Conservation (phyloP, 2,888 invertebrate species). For the Drosophila sordidula region DNA sequence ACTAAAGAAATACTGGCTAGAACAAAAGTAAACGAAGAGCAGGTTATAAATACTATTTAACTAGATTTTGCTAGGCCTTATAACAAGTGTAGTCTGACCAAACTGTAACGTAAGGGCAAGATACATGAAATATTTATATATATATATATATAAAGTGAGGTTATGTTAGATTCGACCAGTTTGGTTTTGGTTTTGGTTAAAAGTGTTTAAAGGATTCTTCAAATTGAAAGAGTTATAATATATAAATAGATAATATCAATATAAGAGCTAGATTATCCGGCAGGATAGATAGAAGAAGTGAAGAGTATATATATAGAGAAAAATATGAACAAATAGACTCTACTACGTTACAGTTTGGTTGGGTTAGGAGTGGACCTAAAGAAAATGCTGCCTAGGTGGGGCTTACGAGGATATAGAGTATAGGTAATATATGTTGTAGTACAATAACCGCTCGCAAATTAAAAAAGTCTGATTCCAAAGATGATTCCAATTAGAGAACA, state of each 20-base stretch:
- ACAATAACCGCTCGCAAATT: neutral
- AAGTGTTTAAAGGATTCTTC: neutral
- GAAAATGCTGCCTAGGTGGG: slow-evolving; percentile 30
- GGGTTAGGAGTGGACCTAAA: slow-evolving; percentile 26
- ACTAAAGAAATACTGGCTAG: slow-evolving; percentile 40
- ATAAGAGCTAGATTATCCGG: neutral
- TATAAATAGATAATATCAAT: neutral
- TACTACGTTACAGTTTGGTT: slow-evolving; percentile 26
- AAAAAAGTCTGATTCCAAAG: no score
- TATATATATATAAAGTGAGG: neutral
- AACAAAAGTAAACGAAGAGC: slow-evolving; percentile 27
- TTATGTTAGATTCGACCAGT: neutral
- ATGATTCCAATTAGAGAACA: no score
- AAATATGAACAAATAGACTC: neutral
- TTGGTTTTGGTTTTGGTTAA: no score
- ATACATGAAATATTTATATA: neutral
- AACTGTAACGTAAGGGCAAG: slow-evolving; percentile 23
- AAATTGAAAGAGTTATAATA: neutral
- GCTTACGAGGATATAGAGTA: slow-evolving; percentile 6
- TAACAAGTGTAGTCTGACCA: slow-evolving; percentile 7
- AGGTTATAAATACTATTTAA: slow-evolving; percentile 3
- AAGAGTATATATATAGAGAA: slow-evolving; percentile 1
- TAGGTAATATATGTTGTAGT: slow-evolving; percentile 23
- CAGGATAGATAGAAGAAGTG: neutral
- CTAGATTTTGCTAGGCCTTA: slow-evolving; percentile 5